Evolutionary conservation across 2,888 invertebrate species (phyloP), one percentile per base, ranked within the genome.

Genomic region (Sarcophaga carnaria): DNA sequence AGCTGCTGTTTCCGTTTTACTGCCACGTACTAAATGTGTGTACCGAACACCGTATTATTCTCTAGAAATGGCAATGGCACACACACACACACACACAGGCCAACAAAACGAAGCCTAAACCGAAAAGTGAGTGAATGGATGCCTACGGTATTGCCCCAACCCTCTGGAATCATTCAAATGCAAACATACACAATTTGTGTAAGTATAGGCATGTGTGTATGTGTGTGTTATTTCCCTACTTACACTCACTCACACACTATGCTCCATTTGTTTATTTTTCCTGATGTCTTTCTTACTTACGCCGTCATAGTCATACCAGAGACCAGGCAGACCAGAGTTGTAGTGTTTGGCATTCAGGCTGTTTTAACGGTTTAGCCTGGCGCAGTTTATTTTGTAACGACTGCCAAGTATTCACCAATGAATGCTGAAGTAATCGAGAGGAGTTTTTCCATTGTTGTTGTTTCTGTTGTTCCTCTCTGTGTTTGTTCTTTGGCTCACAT

Each of bases 401-500:
- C 14, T 14, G 20, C 62, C 60, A 25, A 66, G 45, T 66, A 5
- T 37, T 66, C 54, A 20, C 60, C 69, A 17, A 54, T 17, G 17
- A 54, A 12, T 54, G 54, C 54, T 17, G 17, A 2, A 54, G 54
- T 54, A 54, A 54, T 54, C 54, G 54, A 54, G 54, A 54, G 25
- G 12, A 54, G 54, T 54, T 54, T 69, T 20, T 20, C 22, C 25
- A 27, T 54, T 49, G 54, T 49, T 45, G n/a, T 22, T 45, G n/a
- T 22, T 37, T 1, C 6, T 49, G 54, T 49, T 45, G n/a, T 47
- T 45, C 12, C 14, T 37, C 0, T 8, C 45, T n/a, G 66, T 87
- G 79, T 82, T 87, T 82, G 76, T 87, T 79, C 76, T 84, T 82
- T 84, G 84, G 81, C 87, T 81, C 87, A 82, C 81, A 87, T 84